Percentiles rank a stretch among this genome's conserved stretches.
phyloP scores from a whole-genome alignment of 2,797 vertebrate species.

The Chelmon rostratus region DNA sequence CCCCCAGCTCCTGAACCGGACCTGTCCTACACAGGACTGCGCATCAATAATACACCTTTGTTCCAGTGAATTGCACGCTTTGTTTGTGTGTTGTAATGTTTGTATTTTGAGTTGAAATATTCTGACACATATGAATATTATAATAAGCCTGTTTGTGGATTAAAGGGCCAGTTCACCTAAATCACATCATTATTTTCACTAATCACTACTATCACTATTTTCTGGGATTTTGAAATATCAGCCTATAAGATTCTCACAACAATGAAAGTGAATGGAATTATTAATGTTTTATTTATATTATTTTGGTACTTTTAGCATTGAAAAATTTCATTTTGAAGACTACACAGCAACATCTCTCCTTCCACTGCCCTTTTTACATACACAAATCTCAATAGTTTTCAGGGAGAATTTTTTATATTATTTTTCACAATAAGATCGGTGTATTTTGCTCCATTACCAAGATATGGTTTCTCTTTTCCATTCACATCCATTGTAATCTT shows the following conservation, averaged over 20 bases:
- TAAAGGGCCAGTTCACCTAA: conserved; percentile 8
- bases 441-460: neutral
- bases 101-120: neutral
- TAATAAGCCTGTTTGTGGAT: neutral
- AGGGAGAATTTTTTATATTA: neutral
- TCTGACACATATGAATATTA: neutral
- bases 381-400: neutral
- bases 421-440: neutral
- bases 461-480: neutral
- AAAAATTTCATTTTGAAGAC: neutral
- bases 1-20: conserved; percentile 38
- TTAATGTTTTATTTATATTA: neutral
- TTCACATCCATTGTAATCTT: neutral
- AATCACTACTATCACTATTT: neutral
- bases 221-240: neutral
- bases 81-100: neutral
- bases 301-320: neutral
- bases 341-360: neutral
- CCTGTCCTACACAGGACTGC: conserved; percentile 38
- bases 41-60: neutral
- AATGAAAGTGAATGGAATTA: neutral
- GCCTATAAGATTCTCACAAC: neutral
- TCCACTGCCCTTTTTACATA: neutral
- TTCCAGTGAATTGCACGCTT: neutral
- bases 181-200: neutral